phyloP scores from a whole-genome alignment of 2,797 vertebrate species.

The Otus scops region DNA sequence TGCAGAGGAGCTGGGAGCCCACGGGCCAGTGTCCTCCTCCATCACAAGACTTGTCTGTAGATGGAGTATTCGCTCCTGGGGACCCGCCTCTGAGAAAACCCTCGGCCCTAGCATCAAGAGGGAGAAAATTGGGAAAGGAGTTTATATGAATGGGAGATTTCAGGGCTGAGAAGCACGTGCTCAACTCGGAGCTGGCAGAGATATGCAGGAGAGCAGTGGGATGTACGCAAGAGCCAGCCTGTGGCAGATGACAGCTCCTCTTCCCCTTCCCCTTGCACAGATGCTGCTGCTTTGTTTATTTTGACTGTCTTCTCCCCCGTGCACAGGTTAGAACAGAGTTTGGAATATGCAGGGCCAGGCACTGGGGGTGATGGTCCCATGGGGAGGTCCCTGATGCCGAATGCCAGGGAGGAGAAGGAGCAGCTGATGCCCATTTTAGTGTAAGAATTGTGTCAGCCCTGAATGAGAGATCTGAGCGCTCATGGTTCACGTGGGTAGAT shows the following conservation, averaged over 20 bases:
- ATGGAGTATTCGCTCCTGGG: not conserved
- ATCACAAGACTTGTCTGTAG: not conserved
- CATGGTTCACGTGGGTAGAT: not conserved
- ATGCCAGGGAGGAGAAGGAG: not conserved
- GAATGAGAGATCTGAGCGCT: fast-evolving
- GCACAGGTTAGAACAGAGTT: not conserved
- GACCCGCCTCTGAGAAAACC: not conserved
- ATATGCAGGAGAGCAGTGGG: fast-evolving
- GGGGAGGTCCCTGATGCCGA: not conserved
- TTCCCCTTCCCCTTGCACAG: not conserved
- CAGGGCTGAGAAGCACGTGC: not conserved
- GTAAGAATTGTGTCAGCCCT: no score
- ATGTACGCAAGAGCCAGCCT: not conserved
- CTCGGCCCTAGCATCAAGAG: not conserved
- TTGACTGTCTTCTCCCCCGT: not conserved
- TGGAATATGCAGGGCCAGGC: not conserved
- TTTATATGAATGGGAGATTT: not conserved
- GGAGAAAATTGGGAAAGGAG: not conserved
- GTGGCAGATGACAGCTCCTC: not conserved
- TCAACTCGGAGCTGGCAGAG: not conserved
- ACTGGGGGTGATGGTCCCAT: not conserved
- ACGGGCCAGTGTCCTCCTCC: not conserved
- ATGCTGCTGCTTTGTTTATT: not conserved
- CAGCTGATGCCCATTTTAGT: not conserved
- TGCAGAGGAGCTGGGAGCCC: fast-evolving